phyloP scores from a whole-genome alignment of 2,797 vertebrate genomes.

The Betta splendens region DNA sequence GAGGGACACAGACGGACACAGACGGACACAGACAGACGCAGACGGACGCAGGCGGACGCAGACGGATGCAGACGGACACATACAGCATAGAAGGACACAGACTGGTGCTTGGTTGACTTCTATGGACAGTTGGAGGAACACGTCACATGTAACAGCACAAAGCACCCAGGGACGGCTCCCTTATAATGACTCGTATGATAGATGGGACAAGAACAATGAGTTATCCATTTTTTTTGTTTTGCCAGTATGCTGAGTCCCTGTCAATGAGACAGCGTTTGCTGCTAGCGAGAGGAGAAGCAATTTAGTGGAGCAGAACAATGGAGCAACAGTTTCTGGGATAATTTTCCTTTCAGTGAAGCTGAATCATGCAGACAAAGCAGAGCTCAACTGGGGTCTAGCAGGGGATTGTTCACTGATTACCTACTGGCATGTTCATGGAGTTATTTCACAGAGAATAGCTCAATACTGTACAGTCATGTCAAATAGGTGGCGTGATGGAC shows the following conservation, averaged over 20 bases:
- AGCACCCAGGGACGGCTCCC: constrained; percentile 38
- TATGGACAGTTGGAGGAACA: constrained; percentile 18
- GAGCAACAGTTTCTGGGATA: constrained; percentile 44
- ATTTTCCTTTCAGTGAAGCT: constrained; percentile 53
- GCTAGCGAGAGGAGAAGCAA: constrained; percentile 26
- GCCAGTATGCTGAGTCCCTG: constrained; percentile 16
- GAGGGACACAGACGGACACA: no score
- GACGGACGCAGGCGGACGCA: constrained; percentile 3
- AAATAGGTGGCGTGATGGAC: constrained; percentile 18
- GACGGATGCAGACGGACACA: no score
- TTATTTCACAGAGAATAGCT: constrained; percentile 26
- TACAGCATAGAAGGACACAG: not conserved
- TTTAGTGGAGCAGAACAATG: constrained; percentile 48
- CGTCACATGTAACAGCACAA: constrained; percentile 9
- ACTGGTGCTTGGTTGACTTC: constrained; percentile 30
- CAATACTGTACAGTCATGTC: not conserved
- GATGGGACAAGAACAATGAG: constrained; percentile 53
- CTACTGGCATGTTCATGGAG: constrained; percentile 14
- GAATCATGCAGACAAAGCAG: constrained; percentile 48
- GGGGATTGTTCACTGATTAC: constrained; percentile 50
- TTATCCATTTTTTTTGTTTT: constrained; percentile 44
- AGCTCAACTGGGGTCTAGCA: constrained; percentile 25
- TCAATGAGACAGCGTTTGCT: constrained; percentile 46
- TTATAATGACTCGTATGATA: constrained; percentile 53
- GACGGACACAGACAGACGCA: no score